Evolutionary conservation across 2,113 vertebrate genomes (phyloP).

Genomic region (Circaetus cinerascens): DNA sequence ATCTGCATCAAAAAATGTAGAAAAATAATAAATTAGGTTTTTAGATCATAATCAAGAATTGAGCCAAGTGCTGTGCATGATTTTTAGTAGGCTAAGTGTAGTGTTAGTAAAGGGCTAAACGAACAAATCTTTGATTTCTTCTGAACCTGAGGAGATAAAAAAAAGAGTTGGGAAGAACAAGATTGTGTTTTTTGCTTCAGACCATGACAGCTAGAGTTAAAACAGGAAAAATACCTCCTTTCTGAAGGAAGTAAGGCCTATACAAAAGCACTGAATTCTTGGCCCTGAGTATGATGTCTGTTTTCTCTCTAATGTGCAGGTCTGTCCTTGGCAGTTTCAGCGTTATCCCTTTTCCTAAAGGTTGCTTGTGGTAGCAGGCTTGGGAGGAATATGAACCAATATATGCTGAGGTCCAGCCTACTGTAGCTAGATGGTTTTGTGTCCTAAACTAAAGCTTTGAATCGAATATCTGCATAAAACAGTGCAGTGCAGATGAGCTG

Average conservation of each 20-base stretch:
- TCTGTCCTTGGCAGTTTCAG: background rate
- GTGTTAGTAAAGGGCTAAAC: background rate
- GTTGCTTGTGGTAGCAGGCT: background rate
- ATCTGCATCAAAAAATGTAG: background rate
- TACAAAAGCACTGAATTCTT: background rate
- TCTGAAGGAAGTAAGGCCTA: background rate
- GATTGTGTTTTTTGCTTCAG: rapidly evolving
- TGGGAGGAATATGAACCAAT: background rate
- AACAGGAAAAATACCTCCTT: background rate
- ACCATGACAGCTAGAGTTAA: background rate
- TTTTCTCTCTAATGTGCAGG: background rate
- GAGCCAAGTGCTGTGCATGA: background rate
- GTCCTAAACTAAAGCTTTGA: background rate
- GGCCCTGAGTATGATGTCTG: rapidly evolving
- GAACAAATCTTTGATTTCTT: background rate
- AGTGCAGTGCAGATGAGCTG: slow-evolving; percentile 39
- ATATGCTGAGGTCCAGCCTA: background rate
- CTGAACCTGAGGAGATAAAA: background rate
- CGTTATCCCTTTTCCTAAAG: background rate
- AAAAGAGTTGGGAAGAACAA: background rate
- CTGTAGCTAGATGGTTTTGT: background rate
- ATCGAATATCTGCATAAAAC: background rate
- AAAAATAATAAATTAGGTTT: background rate
- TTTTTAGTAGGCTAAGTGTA: background rate
- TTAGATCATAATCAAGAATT: background rate